Percentiles rank a stretch among this genome's conserved stretches.
Evolutionary conservation across 2,797 vertebrate genomes (phyloP).

Genomic region (Botia almorhae): DNA sequence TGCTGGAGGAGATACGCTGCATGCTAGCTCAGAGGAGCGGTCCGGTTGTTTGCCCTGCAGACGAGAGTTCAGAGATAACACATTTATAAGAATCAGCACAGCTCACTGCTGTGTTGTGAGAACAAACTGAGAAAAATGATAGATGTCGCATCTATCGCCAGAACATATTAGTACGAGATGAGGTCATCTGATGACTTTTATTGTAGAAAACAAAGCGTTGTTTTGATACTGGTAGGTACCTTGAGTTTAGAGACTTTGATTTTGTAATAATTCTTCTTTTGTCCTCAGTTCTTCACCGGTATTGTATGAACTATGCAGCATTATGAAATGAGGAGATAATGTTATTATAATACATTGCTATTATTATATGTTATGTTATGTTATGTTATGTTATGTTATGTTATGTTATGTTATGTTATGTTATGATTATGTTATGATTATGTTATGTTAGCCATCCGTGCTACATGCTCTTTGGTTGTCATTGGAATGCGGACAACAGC

Average conservation of each 20-base stretch:
- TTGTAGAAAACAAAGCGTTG: background rate
- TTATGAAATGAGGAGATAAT: constrained; percentile 70
- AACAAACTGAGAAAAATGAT: background rate
- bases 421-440: background rate
- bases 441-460: background rate
- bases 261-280: constrained; percentile 67
- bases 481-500: background rate
- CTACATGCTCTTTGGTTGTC: background rate
- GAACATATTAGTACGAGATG: constrained; percentile 25
- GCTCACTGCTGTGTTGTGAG: background rate
- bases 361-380: constrained; percentile 1
- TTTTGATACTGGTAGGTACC: constrained; percentile 66
- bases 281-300: constrained; percentile 73
- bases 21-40: constrained; percentile 46
- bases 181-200: constrained; percentile 2
- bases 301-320: constrained; percentile 77
- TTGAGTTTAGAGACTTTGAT: constrained; percentile 71
- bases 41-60: constrained; percentile 57
- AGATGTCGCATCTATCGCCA: constrained; percentile 25
- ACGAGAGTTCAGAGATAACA: constrained; percentile 47
- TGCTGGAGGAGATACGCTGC: constrained; percentile 40
- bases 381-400: background rate
- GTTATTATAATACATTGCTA: constrained; percentile 62
- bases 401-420: no score
- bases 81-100: background rate